phyloP scores from a whole-genome alignment of 2,113 vertebrate species.

The Heptranchias perlo region DNA sequence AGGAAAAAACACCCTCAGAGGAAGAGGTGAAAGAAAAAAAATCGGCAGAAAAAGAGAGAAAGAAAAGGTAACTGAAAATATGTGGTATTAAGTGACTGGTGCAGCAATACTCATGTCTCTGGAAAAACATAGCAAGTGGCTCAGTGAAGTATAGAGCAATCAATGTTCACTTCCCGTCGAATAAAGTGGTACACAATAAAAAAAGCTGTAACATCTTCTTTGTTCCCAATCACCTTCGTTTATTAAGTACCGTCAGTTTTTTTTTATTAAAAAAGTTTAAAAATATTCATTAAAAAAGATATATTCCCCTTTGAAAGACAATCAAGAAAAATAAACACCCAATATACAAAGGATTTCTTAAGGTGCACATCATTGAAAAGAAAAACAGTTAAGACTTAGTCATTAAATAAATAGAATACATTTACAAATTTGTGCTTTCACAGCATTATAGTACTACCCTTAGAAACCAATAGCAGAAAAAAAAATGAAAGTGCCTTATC shows the following conservation, averaged over 20 bases:
- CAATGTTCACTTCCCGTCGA: not conserved
- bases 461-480: not conserved
- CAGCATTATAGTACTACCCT: not conserved
- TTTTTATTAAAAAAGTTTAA: not conserved
- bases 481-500: not conserved
- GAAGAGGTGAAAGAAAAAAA: not conserved
- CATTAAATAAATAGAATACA: conserved; percentile 18
- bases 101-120: not conserved
- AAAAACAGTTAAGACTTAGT: conserved; percentile 16
- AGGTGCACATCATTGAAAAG: not conserved
- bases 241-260: conserved; percentile 15
- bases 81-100: not conserved
- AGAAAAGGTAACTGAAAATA: not conserved
- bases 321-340: conserved; percentile 15
- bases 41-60: not conserved
- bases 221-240: not conserved
- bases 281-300: conserved; percentile 6
- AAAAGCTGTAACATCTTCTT: not conserved
- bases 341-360: conserved; percentile 27
- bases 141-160: not conserved
- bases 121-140: not conserved
- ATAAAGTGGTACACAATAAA: not conserved
- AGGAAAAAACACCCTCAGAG: not conserved
- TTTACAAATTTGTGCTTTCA: not conserved
- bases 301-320: conserved; percentile 12